Percentiles rank a stretch among this genome's conserved stretches.
Conservation (phyloP, 2,888 invertebrate species). For the Theretra japonica region DNA sequence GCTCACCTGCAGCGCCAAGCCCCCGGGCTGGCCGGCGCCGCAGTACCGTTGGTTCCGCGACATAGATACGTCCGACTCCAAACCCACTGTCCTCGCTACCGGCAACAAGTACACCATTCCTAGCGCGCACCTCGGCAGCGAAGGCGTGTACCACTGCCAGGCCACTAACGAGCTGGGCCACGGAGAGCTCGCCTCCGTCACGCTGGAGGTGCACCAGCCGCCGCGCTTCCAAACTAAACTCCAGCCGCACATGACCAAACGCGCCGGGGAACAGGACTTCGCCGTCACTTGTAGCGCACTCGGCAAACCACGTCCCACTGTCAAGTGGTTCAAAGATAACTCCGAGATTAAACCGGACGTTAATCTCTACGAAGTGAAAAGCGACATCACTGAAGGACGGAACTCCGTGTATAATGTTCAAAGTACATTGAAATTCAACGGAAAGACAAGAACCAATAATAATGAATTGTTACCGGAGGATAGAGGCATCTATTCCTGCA, state of each 20-base stretch:
- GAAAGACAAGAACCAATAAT: conserved; percentile 89
- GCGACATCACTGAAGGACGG: conserved; percentile 90
- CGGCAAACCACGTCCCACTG: conserved; percentile 93
- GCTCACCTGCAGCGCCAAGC: conserved; percentile 93
- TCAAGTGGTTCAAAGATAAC: conserved; percentile 95
- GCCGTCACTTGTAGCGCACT: conserved; percentile 93
- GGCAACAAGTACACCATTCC: conserved; percentile 94
- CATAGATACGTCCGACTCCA: conserved; percentile 85
- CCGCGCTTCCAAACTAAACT: conserved; percentile 93
- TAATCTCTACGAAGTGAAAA: conserved; percentile 92
- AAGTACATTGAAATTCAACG: conserved; percentile 91
- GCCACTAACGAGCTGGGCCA: conserved; percentile 95
- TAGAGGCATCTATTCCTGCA: conserved; percentile 94
- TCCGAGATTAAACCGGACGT: conserved; percentile 90
- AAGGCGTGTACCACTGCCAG: conserved; percentile 95
- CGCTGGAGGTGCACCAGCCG: conserved; percentile 94
- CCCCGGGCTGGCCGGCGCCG: conserved; percentile 96
- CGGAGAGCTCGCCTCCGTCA: conserved; percentile 93
- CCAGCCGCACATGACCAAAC: conserved; percentile 91
- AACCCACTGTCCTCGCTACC: conserved; percentile 88
- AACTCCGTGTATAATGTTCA: conserved; percentile 93
- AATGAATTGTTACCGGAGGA: conserved; percentile 93
- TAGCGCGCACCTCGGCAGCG: conserved; percentile 92
- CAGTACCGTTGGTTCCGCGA: conserved; percentile 96
- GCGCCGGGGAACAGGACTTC: conserved; percentile 91